Base-by-base conservation (phyloP, 1,140 invertebrate genomes). In the Drosophila repleta region DNA sequence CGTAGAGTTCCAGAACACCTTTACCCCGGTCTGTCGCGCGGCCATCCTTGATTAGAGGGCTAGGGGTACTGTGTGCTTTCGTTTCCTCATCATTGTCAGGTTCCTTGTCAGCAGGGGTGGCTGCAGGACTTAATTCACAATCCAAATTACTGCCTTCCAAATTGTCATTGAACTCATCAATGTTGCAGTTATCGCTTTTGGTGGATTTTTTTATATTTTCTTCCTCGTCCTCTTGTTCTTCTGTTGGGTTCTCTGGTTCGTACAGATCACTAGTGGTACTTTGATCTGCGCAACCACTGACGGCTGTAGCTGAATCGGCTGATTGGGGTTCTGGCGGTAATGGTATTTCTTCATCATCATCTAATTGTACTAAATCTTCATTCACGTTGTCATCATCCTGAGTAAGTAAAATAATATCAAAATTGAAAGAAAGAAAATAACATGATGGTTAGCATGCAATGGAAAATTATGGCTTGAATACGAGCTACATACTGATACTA, bases 281-380 rank as follows among this genome's bases (percentile, higher is more conserved):
- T 18, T 35, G 26, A 41, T 76, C 74, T 2, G 66, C 24, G 18
- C 17, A 64, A 4, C n/a, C 32, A 52, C 65, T 51, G 3, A 49
- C 32, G 1, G 6, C 20, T 29, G 66, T 60, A 1, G 6, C 20
- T 29, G 66, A 56, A 1, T 65, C 56, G 41, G 43, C 49, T 46
- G 58, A 58, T 7, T 35, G 32, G 10, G 81, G 74, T 55, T 90
- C 90, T 46, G 79, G 74, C 10, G 89, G 84, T 46, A 89, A 74
- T 49, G 90, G 90, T 85, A 91, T 91, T 18, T 91, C 88, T 41
- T 92, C 91, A 29, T 92, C 91, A 74, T 92, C 91, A 68, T 90
- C 91, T 74, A 92, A 84, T 90, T 92, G 91, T 75, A 92, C 91
- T 88, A 92, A 90, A 90, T 92, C 91, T 79, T 91, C 91, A 58